Percentiles rank a stretch among this genome's conserved stretches.
Conservation (phyloP, 2,888 invertebrate genomes). For the Micoletzkya japonica region DNA sequence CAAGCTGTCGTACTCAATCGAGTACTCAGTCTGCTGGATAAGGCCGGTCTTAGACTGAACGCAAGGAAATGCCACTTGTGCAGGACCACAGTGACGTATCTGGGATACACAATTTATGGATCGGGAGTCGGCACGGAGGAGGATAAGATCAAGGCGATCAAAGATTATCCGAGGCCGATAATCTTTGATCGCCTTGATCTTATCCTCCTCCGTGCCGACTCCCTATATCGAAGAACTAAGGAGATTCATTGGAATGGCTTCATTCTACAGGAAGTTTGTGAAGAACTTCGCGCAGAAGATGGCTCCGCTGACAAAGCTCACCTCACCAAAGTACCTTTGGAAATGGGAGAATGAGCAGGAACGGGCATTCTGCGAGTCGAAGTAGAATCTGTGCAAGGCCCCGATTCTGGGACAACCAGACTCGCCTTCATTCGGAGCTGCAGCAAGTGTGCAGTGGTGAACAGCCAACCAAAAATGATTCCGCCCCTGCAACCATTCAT, state of each 20-base stretch:
- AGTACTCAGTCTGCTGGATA: slow-evolving; percentile 1
- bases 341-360: slow-evolving; percentile 32
- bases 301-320: slow-evolving; percentile 35
- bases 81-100: slow-evolving; percentile 26
- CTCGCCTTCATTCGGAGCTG: no score
- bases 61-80: slow-evolving; percentile 31
- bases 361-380: slow-evolving; percentile 36
- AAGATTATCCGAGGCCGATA: slow-evolving; percentile 31
- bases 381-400: no score
- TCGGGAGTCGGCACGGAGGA: slow-evolving; percentile 27
- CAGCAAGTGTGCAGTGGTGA: no score
- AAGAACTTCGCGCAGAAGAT: slow-evolving; percentile 35
- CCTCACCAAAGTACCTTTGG: slow-evolving; percentile 31
- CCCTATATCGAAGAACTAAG: slow-evolving; percentile 30
- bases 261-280: slow-evolving; percentile 44
- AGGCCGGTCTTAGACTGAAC: slow-evolving; percentile 19
- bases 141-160: slow-evolving; percentile 30
- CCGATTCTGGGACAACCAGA: no score
- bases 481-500: no score
- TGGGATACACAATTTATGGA: slow-evolving; percentile 31
- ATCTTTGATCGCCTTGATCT: no score
- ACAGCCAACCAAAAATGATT: no score
- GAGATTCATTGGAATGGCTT: slow-evolving; percentile 39
- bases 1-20: slow-evolving; percentile 1
- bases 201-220: no score